These are phyloP conservation scores for Scolopax rusticola DNA, from an alignment of 2,797 vertebrate genomes.

Conservation along the genomic window DNA sequence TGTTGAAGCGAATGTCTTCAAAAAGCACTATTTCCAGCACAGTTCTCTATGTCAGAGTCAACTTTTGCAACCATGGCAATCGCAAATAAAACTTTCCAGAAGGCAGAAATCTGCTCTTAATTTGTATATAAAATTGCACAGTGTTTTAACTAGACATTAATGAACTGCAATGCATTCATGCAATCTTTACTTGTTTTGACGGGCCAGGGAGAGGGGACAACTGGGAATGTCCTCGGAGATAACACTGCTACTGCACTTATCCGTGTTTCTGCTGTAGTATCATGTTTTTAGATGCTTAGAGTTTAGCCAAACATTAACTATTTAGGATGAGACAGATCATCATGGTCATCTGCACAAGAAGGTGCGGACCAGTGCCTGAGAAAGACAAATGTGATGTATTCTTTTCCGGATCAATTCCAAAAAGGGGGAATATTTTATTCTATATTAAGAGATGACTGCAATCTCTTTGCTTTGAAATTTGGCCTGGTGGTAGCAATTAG, in stretches of 20 bases:
- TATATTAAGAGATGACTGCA: neutral
- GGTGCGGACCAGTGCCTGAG: rapidly evolving
- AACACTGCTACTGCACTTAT: neutral
- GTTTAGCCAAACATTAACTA: constrained; percentile 37
- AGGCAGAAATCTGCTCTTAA: neutral
- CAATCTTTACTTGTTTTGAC: neutral
- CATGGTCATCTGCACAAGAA: neutral
- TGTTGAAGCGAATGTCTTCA: rapidly evolving
- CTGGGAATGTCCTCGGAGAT: neutral
- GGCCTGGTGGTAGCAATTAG: constrained; percentile 3
- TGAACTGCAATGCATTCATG: neutral
- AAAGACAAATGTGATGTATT: neutral
- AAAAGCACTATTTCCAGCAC: neutral
- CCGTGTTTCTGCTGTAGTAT: constrained; percentile 28
- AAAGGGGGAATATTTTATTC: neutral
- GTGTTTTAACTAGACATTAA: neutral
- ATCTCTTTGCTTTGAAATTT: constrained; percentile 40
- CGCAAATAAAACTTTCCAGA: neutral
- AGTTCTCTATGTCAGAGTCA: neutral
- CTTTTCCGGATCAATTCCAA: constrained; percentile 2
- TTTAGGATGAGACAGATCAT: neutral
- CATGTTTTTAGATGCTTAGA: constrained; percentile 28
- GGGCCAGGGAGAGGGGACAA: neutral
- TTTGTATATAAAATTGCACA: neutral
- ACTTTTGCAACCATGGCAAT: neutral